Percentiles rank a stretch among this genome's conserved stretches.
These are phyloP conservation scores for Pedicia rivosa DNA, from an alignment of 2,888 invertebrate species.

Conservation along the genomic window DNA sequence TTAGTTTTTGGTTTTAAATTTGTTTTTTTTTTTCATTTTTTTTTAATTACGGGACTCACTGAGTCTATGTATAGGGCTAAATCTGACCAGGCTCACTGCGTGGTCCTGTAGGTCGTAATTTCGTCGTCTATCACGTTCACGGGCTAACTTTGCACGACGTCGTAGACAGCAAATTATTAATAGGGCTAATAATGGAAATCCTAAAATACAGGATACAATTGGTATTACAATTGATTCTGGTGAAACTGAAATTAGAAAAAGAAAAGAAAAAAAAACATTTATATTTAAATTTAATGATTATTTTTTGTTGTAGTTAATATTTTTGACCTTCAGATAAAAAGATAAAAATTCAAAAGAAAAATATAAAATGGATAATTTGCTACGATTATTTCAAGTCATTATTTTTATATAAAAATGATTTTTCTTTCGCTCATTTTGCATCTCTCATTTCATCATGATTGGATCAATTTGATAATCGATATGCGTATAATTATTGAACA, in stretches of 20 bases:
- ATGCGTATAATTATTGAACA: no score
- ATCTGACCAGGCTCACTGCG: slow-evolving; percentile 64
- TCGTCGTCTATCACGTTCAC: slow-evolving; percentile 65
- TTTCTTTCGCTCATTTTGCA: no score
- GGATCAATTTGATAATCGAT: no score
- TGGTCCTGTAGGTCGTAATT: slow-evolving; percentile 72
- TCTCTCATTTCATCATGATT: no score
- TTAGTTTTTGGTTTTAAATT: background rate
- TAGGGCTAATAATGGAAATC: slow-evolving; percentile 72
- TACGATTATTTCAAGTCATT: no score
- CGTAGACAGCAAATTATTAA: slow-evolving; percentile 76
- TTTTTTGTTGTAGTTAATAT: no score
- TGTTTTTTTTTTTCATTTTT: slow-evolving; percentile 11
- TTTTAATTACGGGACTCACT: slow-evolving; percentile 34
- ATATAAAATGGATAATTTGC: no score
- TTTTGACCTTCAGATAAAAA: no score
- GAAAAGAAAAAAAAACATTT: no score
- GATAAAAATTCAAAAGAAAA: no score
- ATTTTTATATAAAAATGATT: no score
- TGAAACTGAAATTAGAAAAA: slow-evolving; percentile 45
- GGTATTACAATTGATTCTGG: slow-evolving; percentile 79
- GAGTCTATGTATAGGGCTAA: slow-evolving; percentile 54
- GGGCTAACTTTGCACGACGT: slow-evolving; percentile 64
- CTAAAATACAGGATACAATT: slow-evolving; percentile 78
- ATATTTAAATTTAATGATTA: no score